phyloP scores from a whole-genome alignment of 2,113 vertebrate genomes.

The Cariama cristata region DNA sequence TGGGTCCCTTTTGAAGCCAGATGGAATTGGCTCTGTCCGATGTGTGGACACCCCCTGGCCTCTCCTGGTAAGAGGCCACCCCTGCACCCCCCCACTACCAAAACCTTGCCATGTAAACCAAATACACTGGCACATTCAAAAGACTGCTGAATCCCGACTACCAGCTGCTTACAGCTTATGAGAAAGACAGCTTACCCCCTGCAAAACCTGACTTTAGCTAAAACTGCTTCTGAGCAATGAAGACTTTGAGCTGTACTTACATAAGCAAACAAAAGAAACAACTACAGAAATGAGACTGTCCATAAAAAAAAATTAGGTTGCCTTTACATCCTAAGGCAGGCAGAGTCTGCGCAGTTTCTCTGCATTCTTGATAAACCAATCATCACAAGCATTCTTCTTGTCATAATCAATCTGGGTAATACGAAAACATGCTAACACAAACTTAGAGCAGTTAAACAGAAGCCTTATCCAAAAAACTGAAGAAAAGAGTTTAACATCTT shows the following conservation, averaged over 20 bases:
- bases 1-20: neutral
- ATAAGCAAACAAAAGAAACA: neutral
- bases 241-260: neutral
- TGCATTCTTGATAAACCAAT: neutral
- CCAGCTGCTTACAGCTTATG: neutral
- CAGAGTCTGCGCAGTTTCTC: neutral
- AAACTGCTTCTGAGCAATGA: neutral
- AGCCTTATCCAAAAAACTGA: neutral
- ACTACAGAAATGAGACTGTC: neutral
- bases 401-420: neutral
- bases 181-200: neutral
- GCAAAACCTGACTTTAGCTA: neutral
- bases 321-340: neutral
- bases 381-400: neutral
- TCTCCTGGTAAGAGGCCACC: neutral
- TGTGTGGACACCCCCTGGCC: neutral
- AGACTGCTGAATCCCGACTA: neutral
- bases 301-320: neutral
- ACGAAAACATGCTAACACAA: neutral
- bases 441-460: neutral
- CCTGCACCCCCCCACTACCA: neutral
- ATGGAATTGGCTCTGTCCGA: neutral
- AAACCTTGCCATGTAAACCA: neutral
- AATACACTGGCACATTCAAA: neutral
- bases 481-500: neutral